Evolutionary conservation across 2,113 vertebrate species (phyloP), one percentile per base, ranked within the genome.

Genomic region (Macaca mulatta): DNA sequence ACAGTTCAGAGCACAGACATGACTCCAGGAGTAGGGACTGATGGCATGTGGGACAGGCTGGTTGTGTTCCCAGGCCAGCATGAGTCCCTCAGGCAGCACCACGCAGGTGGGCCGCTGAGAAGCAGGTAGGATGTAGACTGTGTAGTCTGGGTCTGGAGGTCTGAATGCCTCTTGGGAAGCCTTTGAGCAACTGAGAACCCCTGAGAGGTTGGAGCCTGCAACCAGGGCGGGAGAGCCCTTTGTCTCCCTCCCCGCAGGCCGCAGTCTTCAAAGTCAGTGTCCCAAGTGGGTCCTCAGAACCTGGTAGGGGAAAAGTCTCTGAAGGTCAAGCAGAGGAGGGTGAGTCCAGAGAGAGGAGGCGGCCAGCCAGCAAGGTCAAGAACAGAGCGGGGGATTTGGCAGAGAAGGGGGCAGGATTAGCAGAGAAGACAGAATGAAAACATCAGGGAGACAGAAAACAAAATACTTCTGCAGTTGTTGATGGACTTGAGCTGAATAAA

Each of bases 401-500:
- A 50, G 70, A 22, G 40, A 61, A 27, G 78, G 70, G 67, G 20
- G 32, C 17, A 11, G 38, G 89, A 90, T 98, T 96, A 98, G 78
- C 35, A 4, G 98, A 74, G 55, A 88, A 85, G 74, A 93, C 92
- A 55, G 95, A 97, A 92, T 20, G 2, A 50, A 75, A 64, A 94
- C 52, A 61, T 92, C 69, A 38, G 22, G 59, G 91, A 86, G 74
- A 27, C 35, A 6, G 86, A 78, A 95, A 94, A 89, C 90, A 95
- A 93, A 74, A 48, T 75, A 86, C 16, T 91, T 94, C 82, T 95
- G 50, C 22, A 0, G 72, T 77, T 67, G 95, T 64, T 50, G 86
- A 72, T 20, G 40, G 81, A 64, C 97, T 93, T 45, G 86, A 78
- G 40, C 82, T 85, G 52, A 57, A 35, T 97, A 83, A 97, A 91